Evolutionary conservation across 2,888 invertebrate species (phyloP).

Genomic region (Cryptops parisi): DNA sequence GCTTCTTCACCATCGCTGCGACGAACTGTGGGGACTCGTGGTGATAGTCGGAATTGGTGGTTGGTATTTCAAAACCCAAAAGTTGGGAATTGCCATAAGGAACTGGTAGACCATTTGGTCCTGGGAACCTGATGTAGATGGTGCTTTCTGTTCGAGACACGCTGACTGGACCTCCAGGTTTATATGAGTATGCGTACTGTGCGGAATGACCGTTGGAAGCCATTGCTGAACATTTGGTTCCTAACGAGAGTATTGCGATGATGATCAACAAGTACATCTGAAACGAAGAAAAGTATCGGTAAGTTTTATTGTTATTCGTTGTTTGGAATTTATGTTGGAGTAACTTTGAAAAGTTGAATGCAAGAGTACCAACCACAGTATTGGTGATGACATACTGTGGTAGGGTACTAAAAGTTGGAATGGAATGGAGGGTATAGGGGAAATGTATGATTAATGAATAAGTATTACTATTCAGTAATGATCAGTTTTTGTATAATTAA

Average conservation of each 20-base stretch:
- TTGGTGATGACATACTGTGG: too few relatives aligned
- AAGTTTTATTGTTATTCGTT: too few relatives aligned
- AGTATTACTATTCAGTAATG: too few relatives aligned
- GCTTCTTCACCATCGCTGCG: background rate
- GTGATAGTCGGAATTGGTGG: background rate
- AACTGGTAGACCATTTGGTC: constrained; percentile 1
- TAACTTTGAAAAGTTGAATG: too few relatives aligned
- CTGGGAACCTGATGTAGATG: background rate
- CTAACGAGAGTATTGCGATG: background rate
- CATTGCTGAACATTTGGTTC: background rate
- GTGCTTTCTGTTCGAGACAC: background rate
- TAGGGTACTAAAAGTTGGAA: too few relatives aligned
- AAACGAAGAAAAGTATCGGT: background rate
- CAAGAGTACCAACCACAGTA: too few relatives aligned
- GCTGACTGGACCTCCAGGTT: background rate
- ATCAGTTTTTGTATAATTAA: too few relatives aligned
- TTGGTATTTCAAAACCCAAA: background rate
- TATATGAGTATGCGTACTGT: too few relatives aligned
- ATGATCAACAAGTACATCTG: background rate
- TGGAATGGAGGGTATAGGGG: too few relatives aligned
- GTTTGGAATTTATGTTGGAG: too few relatives aligned
- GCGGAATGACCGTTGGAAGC: background rate
- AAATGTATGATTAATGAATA: too few relatives aligned
- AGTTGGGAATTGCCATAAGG: background rate
- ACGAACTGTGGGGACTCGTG: too few relatives aligned